Evolutionary conservation across 2,888 invertebrate species (phyloP), one percentile per base, ranked within the genome.

Genomic region (Platycheirus albimanus): DNA sequence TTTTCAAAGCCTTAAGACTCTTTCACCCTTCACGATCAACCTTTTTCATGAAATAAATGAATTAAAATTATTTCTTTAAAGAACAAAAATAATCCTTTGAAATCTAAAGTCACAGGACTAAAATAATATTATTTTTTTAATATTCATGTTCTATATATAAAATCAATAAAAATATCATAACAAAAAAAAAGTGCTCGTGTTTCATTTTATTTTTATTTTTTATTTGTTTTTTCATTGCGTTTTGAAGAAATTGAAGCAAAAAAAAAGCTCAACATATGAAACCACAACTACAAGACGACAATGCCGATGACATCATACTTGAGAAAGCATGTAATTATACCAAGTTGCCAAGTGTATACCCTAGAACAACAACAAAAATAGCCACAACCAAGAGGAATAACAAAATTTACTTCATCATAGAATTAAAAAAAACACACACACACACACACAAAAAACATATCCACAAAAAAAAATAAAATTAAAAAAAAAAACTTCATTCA

Each of bases 251-350:
- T n/a, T n/a, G n/a, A n/a, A n/a, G n/a, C n/a, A n/a, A n/a, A n/a
- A n/a, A 81, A 81, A 45, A 83, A 78, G 72, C 77, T 78, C 69
- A 74, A 78, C 66, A 51, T 64, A 63, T 63, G 52, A 78, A 69
- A 58, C 77, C 81, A 67, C 72, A 78, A 78, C 69, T 78, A 69
- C 69, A 83, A 56, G 45, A 74, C 63, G 56, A 63, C 72, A 83
- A 45, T 69, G 78, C 67, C 78, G 78, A 83, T 83, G 83, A 83
- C 83, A 83, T 83, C 83, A 83, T 83, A 78, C 69, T 78, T 17
- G 51, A 56, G 69, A 54, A 72, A 72, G 49, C 54, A 64, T 69
- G 69, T 83, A 83, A 64, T 78, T 83, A 41, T 24, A 74, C 69
- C 56, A 74, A 78, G 74, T 78, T 78, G 38, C 72, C 78, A 78